These are phyloP conservation scores for Glomeris maerens DNA, from an alignment of 1,140 invertebrate genomes.

Conservation along the genomic window DNA sequence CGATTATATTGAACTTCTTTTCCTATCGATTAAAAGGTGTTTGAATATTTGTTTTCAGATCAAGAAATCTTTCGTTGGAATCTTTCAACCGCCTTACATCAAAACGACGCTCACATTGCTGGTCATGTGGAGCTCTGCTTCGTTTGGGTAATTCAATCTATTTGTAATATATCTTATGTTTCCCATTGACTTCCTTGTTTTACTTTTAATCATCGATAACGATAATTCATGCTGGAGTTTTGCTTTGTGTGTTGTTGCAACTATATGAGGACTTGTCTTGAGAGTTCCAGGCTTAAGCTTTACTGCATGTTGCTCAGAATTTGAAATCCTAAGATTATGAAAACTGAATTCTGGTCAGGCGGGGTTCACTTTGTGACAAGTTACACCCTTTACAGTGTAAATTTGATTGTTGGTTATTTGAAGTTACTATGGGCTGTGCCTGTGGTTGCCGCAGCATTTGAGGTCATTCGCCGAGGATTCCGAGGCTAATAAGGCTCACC, in stretches of 20 bases:
- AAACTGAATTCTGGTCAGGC: neutral
- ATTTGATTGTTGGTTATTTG: slow-evolving; percentile 11
- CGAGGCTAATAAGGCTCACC: slow-evolving; percentile 16
- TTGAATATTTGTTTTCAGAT: slow-evolving; percentile 22
- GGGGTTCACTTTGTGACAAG: neutral
- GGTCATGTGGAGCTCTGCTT: slow-evolving; percentile 32
- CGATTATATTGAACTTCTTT: neutral
- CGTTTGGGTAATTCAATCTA: slow-evolving; percentile 33
- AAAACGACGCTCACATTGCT: slow-evolving; percentile 29
- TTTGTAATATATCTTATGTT: no score
- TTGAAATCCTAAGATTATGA: neutral
- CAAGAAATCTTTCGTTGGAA: slow-evolving; percentile 24
- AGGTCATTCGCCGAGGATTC: slow-evolving; percentile 32
- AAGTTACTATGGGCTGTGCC: slow-evolving; percentile 39
- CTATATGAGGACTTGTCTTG: no score
- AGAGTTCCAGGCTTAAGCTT: no score
- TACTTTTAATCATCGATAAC: no score
- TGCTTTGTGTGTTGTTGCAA: no score
- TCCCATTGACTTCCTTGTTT: no score
- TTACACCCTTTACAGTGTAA: neutral
- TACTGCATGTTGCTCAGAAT: neutral
- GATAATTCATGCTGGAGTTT: no score
- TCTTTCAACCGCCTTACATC: slow-evolving; percentile 28
- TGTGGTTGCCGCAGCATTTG: slow-evolving; percentile 42
- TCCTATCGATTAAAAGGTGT: neutral